phyloP scores from a whole-genome alignment of 2,888 invertebrate genomes.

The Arrhopalites spinosus region DNA sequence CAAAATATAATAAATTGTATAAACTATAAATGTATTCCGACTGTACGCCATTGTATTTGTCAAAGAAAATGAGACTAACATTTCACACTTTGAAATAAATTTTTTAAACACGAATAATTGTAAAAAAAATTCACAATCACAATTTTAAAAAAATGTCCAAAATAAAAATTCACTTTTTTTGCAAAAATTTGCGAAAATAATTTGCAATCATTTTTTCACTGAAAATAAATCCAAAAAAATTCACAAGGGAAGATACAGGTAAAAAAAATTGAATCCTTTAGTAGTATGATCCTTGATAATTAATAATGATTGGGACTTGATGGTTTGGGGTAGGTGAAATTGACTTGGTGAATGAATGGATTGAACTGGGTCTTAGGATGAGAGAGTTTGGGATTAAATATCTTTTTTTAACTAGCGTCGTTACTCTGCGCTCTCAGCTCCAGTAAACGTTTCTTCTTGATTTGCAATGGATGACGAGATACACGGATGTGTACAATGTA shows the following conservation, averaged over 20 bases:
- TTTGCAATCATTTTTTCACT: neutral
- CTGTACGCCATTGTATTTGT: neutral
- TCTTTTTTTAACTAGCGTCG: neutral
- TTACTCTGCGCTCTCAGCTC: too few species aligned
- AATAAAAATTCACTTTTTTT: neutral
- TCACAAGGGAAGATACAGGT: neutral
- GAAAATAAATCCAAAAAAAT: neutral
- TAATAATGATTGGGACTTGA: neutral
- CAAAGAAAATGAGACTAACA: neutral
- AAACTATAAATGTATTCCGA: neutral
- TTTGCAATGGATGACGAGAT: too few species aligned
- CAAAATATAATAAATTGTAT: neutral
- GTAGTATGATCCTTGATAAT: too few species aligned
- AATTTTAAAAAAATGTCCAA: neutral
- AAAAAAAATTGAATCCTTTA: neutral
- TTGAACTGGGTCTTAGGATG: conserved; percentile 4
- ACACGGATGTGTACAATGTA: too few species aligned
- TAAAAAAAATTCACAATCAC: neutral
- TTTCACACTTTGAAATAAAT: neutral
- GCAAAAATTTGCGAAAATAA: neutral
- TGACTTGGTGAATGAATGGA: conserved; percentile 6
- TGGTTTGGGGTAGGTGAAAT: neutral
- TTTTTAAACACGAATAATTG: neutral
- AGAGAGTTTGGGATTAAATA: conserved; percentile 29
- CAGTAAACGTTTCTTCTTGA: too few species aligned